Evolutionary conservation across 2,113 vertebrate genomes (phyloP).

Genomic region (Centropristis striata): DNA sequence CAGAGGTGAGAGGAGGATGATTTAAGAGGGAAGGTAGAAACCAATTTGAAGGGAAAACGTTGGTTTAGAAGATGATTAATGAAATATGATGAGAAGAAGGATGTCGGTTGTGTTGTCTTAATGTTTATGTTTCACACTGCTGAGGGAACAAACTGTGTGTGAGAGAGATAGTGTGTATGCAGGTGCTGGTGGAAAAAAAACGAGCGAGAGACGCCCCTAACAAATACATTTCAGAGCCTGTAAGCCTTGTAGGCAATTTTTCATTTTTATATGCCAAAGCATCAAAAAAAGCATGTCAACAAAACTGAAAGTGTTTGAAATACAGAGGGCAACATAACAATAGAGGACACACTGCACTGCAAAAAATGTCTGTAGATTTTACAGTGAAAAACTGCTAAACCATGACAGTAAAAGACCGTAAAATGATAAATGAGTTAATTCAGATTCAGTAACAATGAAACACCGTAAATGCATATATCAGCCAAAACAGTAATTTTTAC

Average conservation of each 20-base stretch:
- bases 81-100: background rate
- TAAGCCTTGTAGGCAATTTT: background rate
- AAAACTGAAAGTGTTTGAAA: background rate
- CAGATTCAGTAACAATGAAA: too few relatives aligned
- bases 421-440: too few relatives aligned
- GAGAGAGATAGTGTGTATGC: slow-evolving; percentile 2
- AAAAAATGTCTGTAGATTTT: too few relatives aligned
- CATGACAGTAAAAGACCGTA: too few relatives aligned
- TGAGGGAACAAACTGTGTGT: background rate
- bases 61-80: background rate
- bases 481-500: too few relatives aligned
- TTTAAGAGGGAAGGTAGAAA: background rate
- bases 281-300: background rate
- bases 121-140: background rate
- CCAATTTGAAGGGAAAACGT: background rate
- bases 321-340: background rate
- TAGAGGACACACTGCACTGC: background rate
- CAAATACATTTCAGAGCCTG: background rate
- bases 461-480: too few relatives aligned
- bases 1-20: background rate
- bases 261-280: background rate
- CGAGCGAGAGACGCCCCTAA: too few relatives aligned
- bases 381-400: too few relatives aligned
- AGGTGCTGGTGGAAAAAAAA: too few relatives aligned
- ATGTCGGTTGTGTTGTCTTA: background rate